Evolutionary conservation across 1,140 invertebrate species (phyloP).

Genomic region (Listronotus oregonensis): DNA sequence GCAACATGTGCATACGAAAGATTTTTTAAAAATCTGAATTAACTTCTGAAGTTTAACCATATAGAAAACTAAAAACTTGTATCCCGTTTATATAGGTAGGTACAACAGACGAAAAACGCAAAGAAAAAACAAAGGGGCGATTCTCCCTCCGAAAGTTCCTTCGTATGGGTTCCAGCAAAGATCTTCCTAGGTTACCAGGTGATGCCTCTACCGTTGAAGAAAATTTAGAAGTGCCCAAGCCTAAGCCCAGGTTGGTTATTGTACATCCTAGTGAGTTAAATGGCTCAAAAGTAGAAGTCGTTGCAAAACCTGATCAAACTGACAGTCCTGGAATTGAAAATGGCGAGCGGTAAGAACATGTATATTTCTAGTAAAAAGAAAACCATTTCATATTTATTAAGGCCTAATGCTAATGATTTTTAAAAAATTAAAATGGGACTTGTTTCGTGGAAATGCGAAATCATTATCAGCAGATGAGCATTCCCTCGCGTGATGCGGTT

Average conservation of each 20-base stretch:
- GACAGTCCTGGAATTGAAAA: constrained; percentile 55
- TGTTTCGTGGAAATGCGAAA: no score
- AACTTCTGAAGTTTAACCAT: no score
- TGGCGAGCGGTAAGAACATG: not conserved
- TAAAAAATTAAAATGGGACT: no score
- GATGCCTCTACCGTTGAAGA: constrained; percentile 59
- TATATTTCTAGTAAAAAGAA: no score
- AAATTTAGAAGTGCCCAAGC: constrained; percentile 45
- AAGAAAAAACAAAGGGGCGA: constrained; percentile 67
- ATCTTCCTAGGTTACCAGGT: constrained; percentile 60
- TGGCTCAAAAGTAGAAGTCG: constrained; percentile 74
- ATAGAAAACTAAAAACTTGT: no score
- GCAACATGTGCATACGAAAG: no score
- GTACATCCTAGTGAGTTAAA: constrained; percentile 87
- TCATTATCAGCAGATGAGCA: no score
- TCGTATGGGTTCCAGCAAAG: constrained; percentile 73
- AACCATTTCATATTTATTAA: no score
- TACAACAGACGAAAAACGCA: constrained; percentile 65
- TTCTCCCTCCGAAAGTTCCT: constrained; percentile 85
- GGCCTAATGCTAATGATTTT: no score
- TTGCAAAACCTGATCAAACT: constrained; percentile 59
- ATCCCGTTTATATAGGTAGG: constrained; percentile 1
- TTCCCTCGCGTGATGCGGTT: no score
- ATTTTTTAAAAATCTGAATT: no score
- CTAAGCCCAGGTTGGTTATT: constrained; percentile 69